phyloP scores from a whole-genome alignment of 1,140 invertebrate genomes.

The Trialeurodes vaporariorum region DNA sequence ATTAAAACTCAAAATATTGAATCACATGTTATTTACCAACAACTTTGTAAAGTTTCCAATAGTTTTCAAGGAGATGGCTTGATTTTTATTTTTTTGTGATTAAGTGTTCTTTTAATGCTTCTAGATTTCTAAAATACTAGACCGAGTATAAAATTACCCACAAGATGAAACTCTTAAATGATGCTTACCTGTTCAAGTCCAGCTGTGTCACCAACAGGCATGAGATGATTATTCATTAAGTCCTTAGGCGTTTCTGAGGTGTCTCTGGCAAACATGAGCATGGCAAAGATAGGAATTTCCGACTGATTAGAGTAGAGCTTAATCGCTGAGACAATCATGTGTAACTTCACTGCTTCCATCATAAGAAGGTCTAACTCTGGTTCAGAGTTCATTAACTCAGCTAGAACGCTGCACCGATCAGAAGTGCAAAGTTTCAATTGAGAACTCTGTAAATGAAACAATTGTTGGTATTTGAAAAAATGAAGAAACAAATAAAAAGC shows the following conservation, averaged over 20 bases:
- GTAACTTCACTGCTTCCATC: slow-evolving; percentile 41
- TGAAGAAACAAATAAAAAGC: too few relatives aligned
- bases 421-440: neutral
- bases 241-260: slow-evolving; percentile 34
- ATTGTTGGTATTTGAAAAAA: too few relatives aligned
- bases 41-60: too few relatives aligned
- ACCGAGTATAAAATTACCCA: slow-evolving; percentile 10
- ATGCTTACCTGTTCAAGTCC: slow-evolving; percentile 38
- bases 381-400: slow-evolving; percentile 35
- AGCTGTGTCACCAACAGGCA: slow-evolving; percentile 35
- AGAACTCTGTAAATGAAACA: slow-evolving; percentile 2
- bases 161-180: slow-evolving; percentile 7
- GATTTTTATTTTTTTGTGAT: too few relatives aligned
- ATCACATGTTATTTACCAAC: too few relatives aligned
- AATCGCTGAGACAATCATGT: slow-evolving; percentile 37
- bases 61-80: too few relatives aligned
- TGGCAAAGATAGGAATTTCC: slow-evolving; percentile 38
- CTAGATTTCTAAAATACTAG: too few relatives aligned
- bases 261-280: slow-evolving; percentile 38
- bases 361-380: slow-evolving; percentile 34
- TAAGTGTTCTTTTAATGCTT: too few relatives aligned
- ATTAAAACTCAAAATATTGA: too few relatives aligned
- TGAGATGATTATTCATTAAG: slow-evolving; percentile 39
- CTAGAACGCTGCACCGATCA: slow-evolving; percentile 29
- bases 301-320: slow-evolving; percentile 29